Conservation (phyloP, 2,888 invertebrate genomes). For the Ichneumoninae sp. region DNA sequence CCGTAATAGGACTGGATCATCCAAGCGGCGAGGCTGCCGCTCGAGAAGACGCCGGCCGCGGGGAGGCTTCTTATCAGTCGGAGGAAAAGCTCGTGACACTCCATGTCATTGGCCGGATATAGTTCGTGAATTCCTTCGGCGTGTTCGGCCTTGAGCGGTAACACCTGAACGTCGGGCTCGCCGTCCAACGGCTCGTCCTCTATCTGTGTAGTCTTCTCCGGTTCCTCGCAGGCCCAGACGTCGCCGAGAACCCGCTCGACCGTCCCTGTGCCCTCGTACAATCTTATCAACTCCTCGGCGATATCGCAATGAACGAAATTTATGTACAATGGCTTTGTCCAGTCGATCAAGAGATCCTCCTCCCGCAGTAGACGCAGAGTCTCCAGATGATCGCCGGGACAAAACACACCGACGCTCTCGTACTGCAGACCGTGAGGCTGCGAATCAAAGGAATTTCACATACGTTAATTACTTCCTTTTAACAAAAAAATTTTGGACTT, state of each 20-base stretch:
- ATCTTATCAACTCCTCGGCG: slow-evolving; percentile 91
- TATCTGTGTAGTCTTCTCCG: slow-evolving; percentile 77
- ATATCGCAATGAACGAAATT: slow-evolving; percentile 94
- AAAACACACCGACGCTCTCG: slow-evolving; percentile 94
- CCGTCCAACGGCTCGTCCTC: slow-evolving; percentile 83
- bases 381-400: slow-evolving; percentile 91
- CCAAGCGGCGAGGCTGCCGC: slow-evolving; percentile 93
- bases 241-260: slow-evolving; percentile 93
- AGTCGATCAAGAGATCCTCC: slow-evolving; percentile 92
- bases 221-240: slow-evolving; percentile 90
- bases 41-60: slow-evolving; percentile 92
- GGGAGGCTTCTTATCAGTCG: slow-evolving; percentile 91
- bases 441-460: slow-evolving; percentile 74
- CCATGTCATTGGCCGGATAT: slow-evolving; percentile 95
- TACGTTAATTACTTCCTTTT: not conserved
- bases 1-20: slow-evolving; percentile 97
- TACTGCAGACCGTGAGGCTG: slow-evolving; percentile 92
- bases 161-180: slow-evolving; percentile 84
- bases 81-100: slow-evolving; percentile 93
- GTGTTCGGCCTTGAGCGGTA: slow-evolving; percentile 91
- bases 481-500: not conserved
- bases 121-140: slow-evolving; percentile 93
- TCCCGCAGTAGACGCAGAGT: slow-evolving; percentile 89
- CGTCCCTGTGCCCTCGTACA: slow-evolving; percentile 87
- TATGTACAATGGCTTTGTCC: slow-evolving; percentile 92